These are phyloP conservation scores for Ellobius talpinus DNA, from an alignment of 2,113 vertebrate species.

Conservation along the genomic window DNA sequence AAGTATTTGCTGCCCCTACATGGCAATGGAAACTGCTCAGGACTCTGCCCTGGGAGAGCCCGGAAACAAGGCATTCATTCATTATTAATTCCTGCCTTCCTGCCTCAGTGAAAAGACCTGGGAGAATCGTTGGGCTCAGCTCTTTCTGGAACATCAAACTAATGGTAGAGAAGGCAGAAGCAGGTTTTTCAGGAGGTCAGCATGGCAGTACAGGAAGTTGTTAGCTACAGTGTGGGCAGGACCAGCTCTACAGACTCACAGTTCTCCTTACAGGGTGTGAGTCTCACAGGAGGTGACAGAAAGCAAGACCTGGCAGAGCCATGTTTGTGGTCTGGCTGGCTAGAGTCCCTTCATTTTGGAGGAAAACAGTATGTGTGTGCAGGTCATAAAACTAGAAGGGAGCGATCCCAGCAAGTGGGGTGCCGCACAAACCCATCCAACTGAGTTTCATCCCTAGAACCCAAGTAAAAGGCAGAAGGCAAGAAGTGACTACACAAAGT, in stretches of 20 bases:
- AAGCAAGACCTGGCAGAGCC: background rate
- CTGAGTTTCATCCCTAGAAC: background rate
- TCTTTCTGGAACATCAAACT: background rate
- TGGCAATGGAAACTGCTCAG: background rate
- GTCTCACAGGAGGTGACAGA: background rate
- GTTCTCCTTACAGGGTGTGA: background rate
- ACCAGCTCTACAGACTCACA: background rate
- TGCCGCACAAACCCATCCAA: background rate
- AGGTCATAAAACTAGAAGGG: background rate
- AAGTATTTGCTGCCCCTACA: slow-evolving; percentile 15
- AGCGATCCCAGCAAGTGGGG: background rate
- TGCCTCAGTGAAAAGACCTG: background rate
- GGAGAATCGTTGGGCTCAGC: background rate
- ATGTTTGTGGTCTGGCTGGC: background rate
- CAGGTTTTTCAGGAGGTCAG: background rate
- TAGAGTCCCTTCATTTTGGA: background rate
- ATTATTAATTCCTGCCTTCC: no score
- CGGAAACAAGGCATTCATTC: background rate
- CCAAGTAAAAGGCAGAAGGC: background rate
- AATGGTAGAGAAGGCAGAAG: background rate
- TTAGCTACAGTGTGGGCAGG: accelerated
- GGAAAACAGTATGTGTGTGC: background rate
- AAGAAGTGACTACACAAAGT: background rate
- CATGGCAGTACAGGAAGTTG: accelerated
- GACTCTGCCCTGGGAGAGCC: background rate